Percentiles rank a stretch among this genome's conserved stretches.
These are phyloP conservation scores for Mastigias papua DNA, from an alignment of 30 jellyfish, hydroid and myxozoan species.

Conservation along the genomic window DNA sequence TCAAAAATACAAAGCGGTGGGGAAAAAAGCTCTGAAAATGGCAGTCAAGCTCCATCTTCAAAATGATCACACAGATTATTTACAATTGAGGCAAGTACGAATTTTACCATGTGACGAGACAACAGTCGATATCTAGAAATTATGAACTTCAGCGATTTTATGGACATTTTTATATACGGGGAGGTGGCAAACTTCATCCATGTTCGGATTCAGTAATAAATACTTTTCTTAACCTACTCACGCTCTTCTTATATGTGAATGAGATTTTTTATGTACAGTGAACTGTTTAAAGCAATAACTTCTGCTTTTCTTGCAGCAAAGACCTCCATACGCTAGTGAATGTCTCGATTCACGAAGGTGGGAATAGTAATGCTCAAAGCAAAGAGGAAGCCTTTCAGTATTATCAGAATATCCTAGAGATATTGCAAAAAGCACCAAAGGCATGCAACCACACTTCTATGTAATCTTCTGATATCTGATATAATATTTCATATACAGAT, in stretches of 20 bases:
- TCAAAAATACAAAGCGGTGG: constrained; percentile 39
- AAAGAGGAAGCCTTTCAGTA: constrained; percentile 87
- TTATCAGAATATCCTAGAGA: constrained; percentile 68
- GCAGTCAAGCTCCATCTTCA: constrained; percentile 84
- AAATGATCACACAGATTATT: constrained; percentile 39
- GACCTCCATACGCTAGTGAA: constrained; percentile 79
- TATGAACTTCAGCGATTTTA: too few species aligned
- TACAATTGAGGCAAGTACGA: constrained; percentile 75
- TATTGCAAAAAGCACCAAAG: constrained; percentile 71
- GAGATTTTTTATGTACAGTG: background rate
- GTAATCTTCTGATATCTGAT: too few species aligned
- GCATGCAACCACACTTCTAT: constrained; percentile 1
- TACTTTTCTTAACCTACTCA: background rate
- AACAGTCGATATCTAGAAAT: too few species aligned
- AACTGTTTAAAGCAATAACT: background rate
- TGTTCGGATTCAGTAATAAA: too few species aligned
- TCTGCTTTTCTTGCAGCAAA: constrained; percentile 65
- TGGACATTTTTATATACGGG: too few species aligned
- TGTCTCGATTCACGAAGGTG: constrained; percentile 78
- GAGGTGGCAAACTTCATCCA: too few species aligned
- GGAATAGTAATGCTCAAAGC: constrained; percentile 72
- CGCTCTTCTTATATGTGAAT: too few species aligned
- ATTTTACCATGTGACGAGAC: background rate
- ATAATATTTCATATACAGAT: too few species aligned
- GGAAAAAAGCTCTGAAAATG: constrained; percentile 74